Evolutionary conservation across 1,140 invertebrate species (phyloP), one percentile per base, ranked within the genome.

Genomic region (Pomacea maculata): DNA sequence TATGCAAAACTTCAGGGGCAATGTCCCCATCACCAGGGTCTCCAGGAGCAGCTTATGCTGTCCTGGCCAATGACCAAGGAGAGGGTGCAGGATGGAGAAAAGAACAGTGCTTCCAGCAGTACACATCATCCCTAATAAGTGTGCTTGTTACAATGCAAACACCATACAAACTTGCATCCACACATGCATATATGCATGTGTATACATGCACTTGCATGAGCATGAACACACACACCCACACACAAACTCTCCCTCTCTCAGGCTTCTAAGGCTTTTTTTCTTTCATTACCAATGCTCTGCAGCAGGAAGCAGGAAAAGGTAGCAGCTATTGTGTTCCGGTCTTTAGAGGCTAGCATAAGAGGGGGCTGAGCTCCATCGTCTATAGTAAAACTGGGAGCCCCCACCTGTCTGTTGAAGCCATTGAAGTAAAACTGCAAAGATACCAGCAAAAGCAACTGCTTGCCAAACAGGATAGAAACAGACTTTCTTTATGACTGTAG

Each of bases 291-390:
- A 88, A 98, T 97, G 92, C 98, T 98, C 92, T 97, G 97, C n/a
- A 98, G 91, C 68, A 98, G 93, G 90, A 97, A 97, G 87, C 97
- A 95, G 1, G 96, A 96, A 91, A 97, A 98, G 11, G 96, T 96
- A 68, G 97, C 97, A 8, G 96, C 96, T 82, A 98, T 96, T 34
- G 97, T 95, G 91, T 97, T 96, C 6, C 96, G 93, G 90, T 97
- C 95, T 82, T 95, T 94, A 17, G 95, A 95, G 80, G 94, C 94
- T 82, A 98, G 91, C 91, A 95, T 95, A 34, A 98, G 94, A 86
- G 95, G 94, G 0, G 96, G 95, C 88, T 98, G 97, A 79, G 95
- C 96, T 61, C 97, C 96, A 90, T 98, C 97, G 88, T 98, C 96
- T 85, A 98, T 95, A 85, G 93, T 95, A 93, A 94, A 95, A 86